Evolutionary conservation across 2,113 vertebrate species (phyloP), one percentile per base, ranked within the genome.

Genomic region (Cephalopterus ornatus): DNA sequence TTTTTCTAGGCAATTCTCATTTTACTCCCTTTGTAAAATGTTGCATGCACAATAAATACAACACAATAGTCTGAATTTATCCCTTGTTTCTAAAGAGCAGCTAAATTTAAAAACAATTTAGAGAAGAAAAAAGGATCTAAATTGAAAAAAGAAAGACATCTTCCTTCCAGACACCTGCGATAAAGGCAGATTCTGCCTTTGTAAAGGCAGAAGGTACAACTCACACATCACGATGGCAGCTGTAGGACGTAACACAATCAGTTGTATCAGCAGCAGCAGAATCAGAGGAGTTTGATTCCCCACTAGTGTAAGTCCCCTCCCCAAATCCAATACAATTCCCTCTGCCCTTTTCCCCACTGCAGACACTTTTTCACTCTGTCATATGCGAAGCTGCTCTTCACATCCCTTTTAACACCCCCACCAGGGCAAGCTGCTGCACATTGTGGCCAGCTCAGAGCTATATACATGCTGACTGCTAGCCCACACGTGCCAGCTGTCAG

Each of bases 351-450:
- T 74, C 39, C 77, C 44, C 19, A 22, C 41, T 67, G 37, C 17
- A 5, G 59, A 72, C 30, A 16, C 21, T 42, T 5, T 37, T 49
- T 5, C 7, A 11, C 27, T 21, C 9, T 22, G 33, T 18, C 20
- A 59, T 6, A 17, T 21, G 16, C 1, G 0, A 76, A 76, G 23
- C 17, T 58, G 26, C 20, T 39, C 39, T 58, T 26, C 33, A 46
- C 0, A 0, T 27, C 37, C 27, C 26, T 86, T 75, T 59, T 44
- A 81, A 63, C 35, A 59, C 8, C 22, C 19, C 41, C n/a, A 18
- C 1, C 2, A 2, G 28, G 46, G 22, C 49, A 80, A 58, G 7
- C 11, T 14, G 15, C 19, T 8, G 4, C 2, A 1, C 11, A 22
- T 5, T 39, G 50, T 17, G 27, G 24, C 2, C 6, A 41, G 24